A percentile compares a stretch with the other conserved stretches of the same genome.
These are phyloP conservation scores for Acrocera orbiculus DNA, from an alignment of 2,888 invertebrate genomes.

Conservation along the genomic window DNA sequence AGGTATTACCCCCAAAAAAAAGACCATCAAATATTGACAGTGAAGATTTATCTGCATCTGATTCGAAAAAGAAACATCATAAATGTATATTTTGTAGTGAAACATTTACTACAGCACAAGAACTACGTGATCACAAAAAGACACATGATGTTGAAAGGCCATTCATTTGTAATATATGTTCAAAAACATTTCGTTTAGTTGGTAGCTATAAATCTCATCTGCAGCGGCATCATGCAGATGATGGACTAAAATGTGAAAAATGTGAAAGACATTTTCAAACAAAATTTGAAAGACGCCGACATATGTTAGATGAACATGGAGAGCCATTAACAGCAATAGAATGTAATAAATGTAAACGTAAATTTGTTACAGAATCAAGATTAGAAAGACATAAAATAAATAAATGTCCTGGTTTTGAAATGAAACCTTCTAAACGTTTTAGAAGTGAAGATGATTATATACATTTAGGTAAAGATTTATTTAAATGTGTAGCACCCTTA, in stretches of 20 bases:
- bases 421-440: constrained; percentile 8
- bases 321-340: constrained; percentile 19
- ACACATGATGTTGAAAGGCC: constrained; percentile 29
- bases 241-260: constrained; percentile 17
- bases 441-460: constrained; percentile 15
- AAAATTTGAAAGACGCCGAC: constrained; percentile 24
- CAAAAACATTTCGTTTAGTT: constrained; percentile 30
- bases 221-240: constrained; percentile 25
- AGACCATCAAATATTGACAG: no score
- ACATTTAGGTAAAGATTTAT: constrained; percentile 27
- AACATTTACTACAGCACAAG: constrained; percentile 33
- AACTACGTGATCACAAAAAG: constrained; percentile 34
- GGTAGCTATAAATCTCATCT: constrained; percentile 30
- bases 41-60: no score
- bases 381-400: constrained; percentile 21
- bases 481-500: constrained; percentile 31
- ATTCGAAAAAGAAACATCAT: constrained; percentile 13
- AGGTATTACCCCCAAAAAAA: no score
- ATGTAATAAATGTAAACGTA: constrained; percentile 26
- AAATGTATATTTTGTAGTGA: constrained; percentile 34
- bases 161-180: constrained; percentile 29
- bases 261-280: constrained; percentile 21
- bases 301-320: constrained; percentile 24
- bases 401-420: constrained; percentile 12
- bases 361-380: constrained; percentile 22